Evolutionary conservation across 2,888 invertebrate genomes (phyloP).

Genomic region (Altica lythri): DNA sequence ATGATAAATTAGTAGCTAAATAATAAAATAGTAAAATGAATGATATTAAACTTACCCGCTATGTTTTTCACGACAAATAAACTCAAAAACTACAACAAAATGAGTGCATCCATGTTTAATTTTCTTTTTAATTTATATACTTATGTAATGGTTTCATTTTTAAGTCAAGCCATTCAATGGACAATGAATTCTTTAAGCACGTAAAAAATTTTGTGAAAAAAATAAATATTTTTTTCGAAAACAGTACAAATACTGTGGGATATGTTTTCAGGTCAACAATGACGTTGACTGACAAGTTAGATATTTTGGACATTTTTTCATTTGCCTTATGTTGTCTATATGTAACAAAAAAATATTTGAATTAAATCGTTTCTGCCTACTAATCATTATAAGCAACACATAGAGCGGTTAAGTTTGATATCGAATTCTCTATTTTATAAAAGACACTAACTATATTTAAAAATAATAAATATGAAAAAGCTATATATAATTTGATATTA

Average conservation of each 20-base stretch:
- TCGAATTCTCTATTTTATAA: too few relatives aligned
- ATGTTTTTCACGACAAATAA: slow-evolving; percentile 2
- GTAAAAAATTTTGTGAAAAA: slow-evolving; percentile 14
- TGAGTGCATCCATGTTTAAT: not conserved
- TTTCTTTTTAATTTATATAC: not conserved
- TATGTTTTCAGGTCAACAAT: slow-evolving; percentile 12
- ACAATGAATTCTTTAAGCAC: slow-evolving; percentile 1
- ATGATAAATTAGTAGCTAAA: too few relatives aligned
- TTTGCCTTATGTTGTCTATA: too few relatives aligned
- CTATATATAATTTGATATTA: too few relatives aligned
- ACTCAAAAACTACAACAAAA: not conserved
- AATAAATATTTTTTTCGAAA: slow-evolving; percentile 5
- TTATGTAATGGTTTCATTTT: slow-evolving; percentile 1
- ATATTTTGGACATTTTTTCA: too few relatives aligned
- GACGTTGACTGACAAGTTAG: slow-evolving; percentile 5
- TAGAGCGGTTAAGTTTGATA: too few relatives aligned
- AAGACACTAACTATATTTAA: too few relatives aligned
- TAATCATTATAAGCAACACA: too few relatives aligned
- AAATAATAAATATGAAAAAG: too few relatives aligned
- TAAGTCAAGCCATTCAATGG: not conserved
- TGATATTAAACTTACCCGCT: slow-evolving; percentile 2
- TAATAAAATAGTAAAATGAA: too few relatives aligned
- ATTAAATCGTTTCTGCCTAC: too few relatives aligned
- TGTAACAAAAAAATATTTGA: too few relatives aligned
- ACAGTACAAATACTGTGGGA: slow-evolving; percentile 11